These are phyloP conservation scores for Pachycephala philippinensis DNA, from an alignment of 2,113 vertebrate genomes.

Conservation along the genomic window DNA sequence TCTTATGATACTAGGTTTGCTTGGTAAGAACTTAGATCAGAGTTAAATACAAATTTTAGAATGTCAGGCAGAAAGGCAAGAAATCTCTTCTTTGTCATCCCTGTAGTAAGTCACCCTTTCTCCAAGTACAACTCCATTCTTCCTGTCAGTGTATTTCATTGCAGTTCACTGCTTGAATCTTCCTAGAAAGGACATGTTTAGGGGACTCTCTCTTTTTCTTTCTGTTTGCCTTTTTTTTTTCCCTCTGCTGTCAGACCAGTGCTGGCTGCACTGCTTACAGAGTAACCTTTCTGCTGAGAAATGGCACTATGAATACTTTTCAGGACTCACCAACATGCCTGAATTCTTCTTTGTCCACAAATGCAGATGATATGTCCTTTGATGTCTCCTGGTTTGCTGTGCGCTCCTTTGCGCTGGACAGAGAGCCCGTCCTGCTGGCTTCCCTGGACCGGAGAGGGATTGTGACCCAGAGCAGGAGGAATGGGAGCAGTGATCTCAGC, in stretches of 20 bases:
- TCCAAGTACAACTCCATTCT: background rate
- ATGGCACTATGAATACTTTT: background rate
- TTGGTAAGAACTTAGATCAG: background rate
- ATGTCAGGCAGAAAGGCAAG: background rate
- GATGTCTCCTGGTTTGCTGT: slow-evolving; percentile 89
- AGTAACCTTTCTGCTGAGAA: background rate
- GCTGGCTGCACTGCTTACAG: background rate
- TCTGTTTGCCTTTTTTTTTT: background rate
- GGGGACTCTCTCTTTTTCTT: background rate
- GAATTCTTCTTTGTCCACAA: background rate
- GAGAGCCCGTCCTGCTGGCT: slow-evolving; percentile 66
- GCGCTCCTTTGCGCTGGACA: slow-evolving; percentile 70
- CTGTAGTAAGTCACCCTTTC: background rate
- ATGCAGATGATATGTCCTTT: slow-evolving; percentile 84
- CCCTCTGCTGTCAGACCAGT: background rate
- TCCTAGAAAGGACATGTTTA: background rate
- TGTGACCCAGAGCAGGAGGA: slow-evolving; percentile 73
- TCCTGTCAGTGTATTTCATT: background rate
- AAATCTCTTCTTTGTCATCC: background rate
- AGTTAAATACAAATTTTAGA: background rate
- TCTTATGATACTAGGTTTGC: background rate
- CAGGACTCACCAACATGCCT: background rate
- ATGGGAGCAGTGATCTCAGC: slow-evolving; percentile 84
- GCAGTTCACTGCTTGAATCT: background rate
- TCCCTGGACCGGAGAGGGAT: slow-evolving; percentile 83